phyloP scores from a whole-genome alignment of 1,140 invertebrate species.

The Elymnias hypermnestra region DNA sequence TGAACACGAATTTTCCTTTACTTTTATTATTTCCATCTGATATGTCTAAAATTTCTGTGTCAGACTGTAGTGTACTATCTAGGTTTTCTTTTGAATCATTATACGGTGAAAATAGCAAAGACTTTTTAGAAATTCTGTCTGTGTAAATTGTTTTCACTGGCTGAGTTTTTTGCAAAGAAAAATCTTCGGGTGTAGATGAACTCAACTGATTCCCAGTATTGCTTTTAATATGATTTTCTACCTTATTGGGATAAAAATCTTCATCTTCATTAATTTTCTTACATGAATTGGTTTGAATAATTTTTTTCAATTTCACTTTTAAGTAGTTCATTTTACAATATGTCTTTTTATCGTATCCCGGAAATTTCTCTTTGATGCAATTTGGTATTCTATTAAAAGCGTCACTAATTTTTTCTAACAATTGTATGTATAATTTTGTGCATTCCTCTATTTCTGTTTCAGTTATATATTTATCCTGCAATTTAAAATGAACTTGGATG shows the following conservation, averaged over 20 bases:
- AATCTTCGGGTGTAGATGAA: slow-evolving; percentile 39
- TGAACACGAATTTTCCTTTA: slow-evolving; percentile 67
- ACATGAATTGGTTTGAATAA: slow-evolving; percentile 26
- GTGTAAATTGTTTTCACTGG: slow-evolving; percentile 33
- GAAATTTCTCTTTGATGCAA: slow-evolving; percentile 57
- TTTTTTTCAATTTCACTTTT: slow-evolving; percentile 41
- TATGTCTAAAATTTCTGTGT: slow-evolving; percentile 23
- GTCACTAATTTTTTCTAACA: slow-evolving; percentile 63
- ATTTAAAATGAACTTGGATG: no score
- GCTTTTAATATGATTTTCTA: no score
- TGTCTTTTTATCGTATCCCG: slow-evolving; percentile 52
- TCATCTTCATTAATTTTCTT: slow-evolving; percentile 28
- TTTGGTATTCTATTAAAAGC: slow-evolving; percentile 67
- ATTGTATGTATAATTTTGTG: slow-evolving; percentile 59
- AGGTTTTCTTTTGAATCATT: slow-evolving; percentile 25
- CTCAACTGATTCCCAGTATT: no score
- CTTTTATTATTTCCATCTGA: slow-evolving; percentile 29
- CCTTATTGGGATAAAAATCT: slow-evolving; percentile 36
- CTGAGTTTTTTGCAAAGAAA: slow-evolving; percentile 22
- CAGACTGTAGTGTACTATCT: slow-evolving; percentile 26
- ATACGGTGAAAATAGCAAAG: slow-evolving; percentile 32
- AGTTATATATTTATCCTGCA: no score
- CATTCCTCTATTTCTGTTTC: slow-evolving; percentile 46
- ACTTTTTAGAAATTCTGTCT: slow-evolving; percentile 37
- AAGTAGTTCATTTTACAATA: slow-evolving; percentile 58